phyloP scores from a whole-genome alignment of 2,888 invertebrate genomes.

The Pseudeuparius sepicola region DNA sequence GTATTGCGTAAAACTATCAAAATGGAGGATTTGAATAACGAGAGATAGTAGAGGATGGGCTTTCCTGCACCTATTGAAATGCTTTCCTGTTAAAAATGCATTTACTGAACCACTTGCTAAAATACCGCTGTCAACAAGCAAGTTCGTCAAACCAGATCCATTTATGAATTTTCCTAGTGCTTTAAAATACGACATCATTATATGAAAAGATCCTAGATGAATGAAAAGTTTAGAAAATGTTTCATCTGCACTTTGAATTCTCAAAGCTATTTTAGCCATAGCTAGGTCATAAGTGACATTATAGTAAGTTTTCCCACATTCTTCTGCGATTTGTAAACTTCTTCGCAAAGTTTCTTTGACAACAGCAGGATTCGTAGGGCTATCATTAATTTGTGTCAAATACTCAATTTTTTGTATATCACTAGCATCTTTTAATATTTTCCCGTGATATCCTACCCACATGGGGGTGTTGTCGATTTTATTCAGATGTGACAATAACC shows the following conservation, averaged over 20 bases:
- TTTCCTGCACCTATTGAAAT: slow-evolving; percentile 22
- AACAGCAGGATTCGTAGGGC: slow-evolving; percentile 23
- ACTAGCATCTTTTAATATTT: slow-evolving; percentile 12
- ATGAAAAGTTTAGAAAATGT: slow-evolving; percentile 24
- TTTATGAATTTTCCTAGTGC: slow-evolving; percentile 26
- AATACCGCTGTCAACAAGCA: slow-evolving; percentile 23
- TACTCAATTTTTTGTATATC: slow-evolving; percentile 23
- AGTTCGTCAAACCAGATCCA: slow-evolving; percentile 21
- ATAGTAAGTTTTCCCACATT: slow-evolving; percentile 12
- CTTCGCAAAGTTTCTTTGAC: slow-evolving; percentile 14
- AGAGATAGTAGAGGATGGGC: slow-evolving; percentile 22
- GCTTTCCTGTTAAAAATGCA: slow-evolving; percentile 24
- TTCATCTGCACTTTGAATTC: slow-evolving; percentile 16
- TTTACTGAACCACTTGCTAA: slow-evolving; percentile 26
- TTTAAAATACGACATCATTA: slow-evolving; percentile 27
- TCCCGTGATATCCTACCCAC: too few relatives aligned
- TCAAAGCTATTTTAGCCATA: too few relatives aligned
- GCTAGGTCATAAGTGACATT: slow-evolving; percentile 20
- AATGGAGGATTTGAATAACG: slow-evolving; percentile 25
- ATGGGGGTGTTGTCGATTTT: slow-evolving; percentile 4
- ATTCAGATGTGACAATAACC: slow-evolving; percentile 2
- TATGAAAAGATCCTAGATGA: slow-evolving; percentile 27
- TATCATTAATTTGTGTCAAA: slow-evolving; percentile 24
- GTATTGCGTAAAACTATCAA: slow-evolving; percentile 21
- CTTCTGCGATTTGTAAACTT: slow-evolving; percentile 11